Conservation (phyloP, 2,888 invertebrate genomes). For the Pammene aurita region DNA sequence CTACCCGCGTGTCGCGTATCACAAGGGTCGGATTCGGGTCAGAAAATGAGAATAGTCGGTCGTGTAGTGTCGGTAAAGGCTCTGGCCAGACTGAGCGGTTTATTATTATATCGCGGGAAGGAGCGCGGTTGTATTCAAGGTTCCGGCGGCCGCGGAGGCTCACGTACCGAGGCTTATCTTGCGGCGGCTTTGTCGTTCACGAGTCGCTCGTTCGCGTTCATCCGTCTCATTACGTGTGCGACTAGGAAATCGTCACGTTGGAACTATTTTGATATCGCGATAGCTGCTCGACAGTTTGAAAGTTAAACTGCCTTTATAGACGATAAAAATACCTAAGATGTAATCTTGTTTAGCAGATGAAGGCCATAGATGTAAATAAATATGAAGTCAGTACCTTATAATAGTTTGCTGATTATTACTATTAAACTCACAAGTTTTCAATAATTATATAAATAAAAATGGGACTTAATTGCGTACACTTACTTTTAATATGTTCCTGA, state of each 20-base stretch:
- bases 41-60: slow-evolving; percentile 57
- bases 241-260: slow-evolving; percentile 50
- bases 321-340: neutral
- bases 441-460: too few species aligned
- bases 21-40: slow-evolving; percentile 53
- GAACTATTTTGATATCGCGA: slow-evolving; percentile 35
- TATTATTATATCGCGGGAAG: slow-evolving; percentile 78
- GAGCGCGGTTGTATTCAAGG: slow-evolving; percentile 77
- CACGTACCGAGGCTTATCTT: slow-evolving; percentile 76
- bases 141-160: slow-evolving; percentile 68
- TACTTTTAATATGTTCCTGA: too few species aligned
- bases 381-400: too few species aligned
- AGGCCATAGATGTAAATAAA: neutral
- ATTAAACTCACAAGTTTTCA: too few species aligned
- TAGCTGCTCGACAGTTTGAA: slow-evolving; percentile 27
- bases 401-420: too few species aligned
- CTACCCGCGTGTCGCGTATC: slow-evolving; percentile 45
- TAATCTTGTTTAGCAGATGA: neutral
- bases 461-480: too few species aligned
- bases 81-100: slow-evolving; percentile 77
- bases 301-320: slow-evolving; percentile 18
- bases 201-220: slow-evolving; percentile 51
- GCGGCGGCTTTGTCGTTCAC: slow-evolving; percentile 67
- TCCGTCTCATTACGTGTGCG: slow-evolving; percentile 51
- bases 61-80: slow-evolving; percentile 78